A percentile compares a stretch with the other conserved stretches of the same genome.
These are phyloP conservation scores for Chaetops frenatus DNA, from an alignment of 2,113 vertebrate species.

Conservation along the genomic window DNA sequence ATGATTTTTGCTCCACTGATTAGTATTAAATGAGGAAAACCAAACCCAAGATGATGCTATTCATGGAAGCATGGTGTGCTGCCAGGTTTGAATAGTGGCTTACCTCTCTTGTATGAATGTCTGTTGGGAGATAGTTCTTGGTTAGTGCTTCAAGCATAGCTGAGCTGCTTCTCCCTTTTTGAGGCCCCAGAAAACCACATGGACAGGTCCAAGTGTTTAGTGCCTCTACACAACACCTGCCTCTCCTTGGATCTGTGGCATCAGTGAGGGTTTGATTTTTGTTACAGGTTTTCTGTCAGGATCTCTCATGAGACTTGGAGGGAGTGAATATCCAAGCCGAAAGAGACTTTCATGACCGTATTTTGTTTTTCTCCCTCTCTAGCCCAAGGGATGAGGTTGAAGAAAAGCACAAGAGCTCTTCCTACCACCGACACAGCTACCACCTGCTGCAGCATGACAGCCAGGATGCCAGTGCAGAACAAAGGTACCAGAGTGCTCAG, in stretches of 20 bases:
- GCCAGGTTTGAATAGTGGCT: not conserved
- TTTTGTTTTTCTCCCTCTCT: not conserved
- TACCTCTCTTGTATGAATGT: not conserved
- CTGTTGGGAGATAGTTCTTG: not conserved
- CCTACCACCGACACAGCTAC: slow-evolving; percentile 86
- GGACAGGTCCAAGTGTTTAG: not conserved
- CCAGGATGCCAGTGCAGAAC: slow-evolving; percentile 88
- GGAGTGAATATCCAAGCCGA: not conserved
- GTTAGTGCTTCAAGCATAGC: not conserved
- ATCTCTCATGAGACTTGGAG: not conserved
- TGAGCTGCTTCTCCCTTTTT: not conserved
- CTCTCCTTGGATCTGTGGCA: not conserved
- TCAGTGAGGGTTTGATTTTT: not conserved
- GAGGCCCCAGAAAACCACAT: not conserved
- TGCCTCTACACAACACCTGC: not conserved
- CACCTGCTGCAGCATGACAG: slow-evolving; percentile 88
- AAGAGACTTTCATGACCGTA: not conserved
- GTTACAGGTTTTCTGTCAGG: not conserved
- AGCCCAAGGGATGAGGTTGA: slow-evolving; percentile 90
- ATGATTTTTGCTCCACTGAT: not conserved
- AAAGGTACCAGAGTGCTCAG: slow-evolving; percentile 77
- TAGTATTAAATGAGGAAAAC: not conserved
- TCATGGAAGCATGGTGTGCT: not conserved
- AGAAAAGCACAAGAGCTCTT: slow-evolving; percentile 85
- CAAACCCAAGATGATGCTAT: not conserved